These are phyloP conservation scores for Gymnosoma rotundatum DNA, from an alignment of 2,888 invertebrate species.

Conservation along the genomic window DNA sequence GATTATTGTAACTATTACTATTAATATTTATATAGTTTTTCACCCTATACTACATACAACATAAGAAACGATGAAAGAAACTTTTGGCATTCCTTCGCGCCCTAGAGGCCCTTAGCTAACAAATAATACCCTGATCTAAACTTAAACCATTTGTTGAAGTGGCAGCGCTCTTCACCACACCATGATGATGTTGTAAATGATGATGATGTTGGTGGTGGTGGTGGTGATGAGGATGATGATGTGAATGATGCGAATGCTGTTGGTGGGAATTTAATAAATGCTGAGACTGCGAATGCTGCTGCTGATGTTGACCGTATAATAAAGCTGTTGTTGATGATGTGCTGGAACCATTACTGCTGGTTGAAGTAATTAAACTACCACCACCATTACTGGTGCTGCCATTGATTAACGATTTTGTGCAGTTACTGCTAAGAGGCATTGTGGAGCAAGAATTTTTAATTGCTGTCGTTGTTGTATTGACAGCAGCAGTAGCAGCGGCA, in stretches of 20 bases:
- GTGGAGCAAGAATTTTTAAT: conserved; percentile 72
- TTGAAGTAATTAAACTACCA: conserved; percentile 58
- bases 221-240: conserved; percentile 72
- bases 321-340: conserved; percentile 57
- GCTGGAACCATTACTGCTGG: conserved; percentile 38
- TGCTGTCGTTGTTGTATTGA: neutral
- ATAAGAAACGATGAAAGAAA: conserved; percentile 82
- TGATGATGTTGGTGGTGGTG: conserved; percentile 74
- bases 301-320: conserved; percentile 54
- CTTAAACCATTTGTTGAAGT: conserved; percentile 80
- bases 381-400: conserved; percentile 57
- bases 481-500: conserved; percentile 20
- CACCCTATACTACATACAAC: conserved; percentile 79
- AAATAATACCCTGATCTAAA: conserved; percentile 82
- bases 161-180: conserved; percentile 77
- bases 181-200: conserved; percentile 76
- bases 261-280: conserved; percentile 66
- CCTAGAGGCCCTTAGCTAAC: conserved; percentile 82
- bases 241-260: conserved; percentile 56
- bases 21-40: conserved; percentile 56
- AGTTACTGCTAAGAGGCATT: conserved; percentile 63
- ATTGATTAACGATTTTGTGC: conserved; percentile 64
- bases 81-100: conserved; percentile 82
- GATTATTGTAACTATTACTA: conserved; percentile 25
- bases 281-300: conserved; percentile 57